Evolutionary conservation across 2,797 vertebrate species (phyloP), one percentile per base, ranked within the genome.

Genomic region (Enteromius paludinosus): DNA sequence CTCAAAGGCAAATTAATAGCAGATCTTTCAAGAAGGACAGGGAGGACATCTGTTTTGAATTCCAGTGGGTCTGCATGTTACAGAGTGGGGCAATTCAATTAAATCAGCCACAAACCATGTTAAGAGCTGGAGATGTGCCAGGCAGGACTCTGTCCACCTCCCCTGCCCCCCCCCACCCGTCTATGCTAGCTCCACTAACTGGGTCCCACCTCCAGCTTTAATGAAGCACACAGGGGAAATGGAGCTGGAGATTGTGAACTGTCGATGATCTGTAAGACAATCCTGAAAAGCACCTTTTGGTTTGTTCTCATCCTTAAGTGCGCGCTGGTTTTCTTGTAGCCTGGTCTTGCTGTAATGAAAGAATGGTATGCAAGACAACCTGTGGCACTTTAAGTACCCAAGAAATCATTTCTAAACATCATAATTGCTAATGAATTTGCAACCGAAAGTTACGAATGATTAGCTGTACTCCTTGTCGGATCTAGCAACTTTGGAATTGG

Each of bases 41-140:
- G 81, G 83, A 79, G 79, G 85, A 89, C 92, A 92, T 93, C 92
- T 92, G 93, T 84, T 94, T 92, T 90, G 73, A 90, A 89, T 94
- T 91, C 90, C 86, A 78, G 82, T 64, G 86, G 90, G 88, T 83
- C 86, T 86, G 85, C 83, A 90, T 85, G 83, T 90, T 91, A 91
- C 20, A 84, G 89, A 68, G 80, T 86, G 56, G 83, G 78, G 74
- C 89, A 86, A 89, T 91, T 91, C 86, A 91, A 92, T 92, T 92
- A 93, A 85, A 86, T 43, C 61, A 71, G 82, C 85, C 84, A 83
- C 86, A 85, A 88, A 89, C 85, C 88, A 87, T 65, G 83, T 88
- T 90, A 90, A 90, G 81, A 74, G 73, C 86, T 90, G 90, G 90
- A 91, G 82, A 73, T 66, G 76, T 76, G 87, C 90, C 91, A 91